A percentile compares a stretch with the other conserved stretches of the same genome.
phyloP scores from a whole-genome alignment of 2,113 vertebrate species.

The Oreotrochilus melanogaster region DNA sequence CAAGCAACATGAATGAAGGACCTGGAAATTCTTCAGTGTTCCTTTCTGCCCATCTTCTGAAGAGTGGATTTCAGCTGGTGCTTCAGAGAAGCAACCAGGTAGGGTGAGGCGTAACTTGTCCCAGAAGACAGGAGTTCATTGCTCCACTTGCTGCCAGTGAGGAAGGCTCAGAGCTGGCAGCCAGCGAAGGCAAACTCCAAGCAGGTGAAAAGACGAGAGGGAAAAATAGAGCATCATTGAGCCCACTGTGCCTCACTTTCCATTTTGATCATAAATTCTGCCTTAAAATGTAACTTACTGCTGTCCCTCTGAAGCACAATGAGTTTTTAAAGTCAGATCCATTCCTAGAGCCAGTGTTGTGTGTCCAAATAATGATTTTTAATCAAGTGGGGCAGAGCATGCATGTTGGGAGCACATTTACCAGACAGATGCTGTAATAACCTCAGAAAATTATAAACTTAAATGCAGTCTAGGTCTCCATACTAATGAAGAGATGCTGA shows the following conservation, averaged over 20 bases:
- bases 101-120: not conserved
- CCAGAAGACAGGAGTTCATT: not conserved
- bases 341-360: not conserved
- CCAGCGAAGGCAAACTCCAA: not conserved
- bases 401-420: not conserved
- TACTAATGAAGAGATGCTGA: not conserved
- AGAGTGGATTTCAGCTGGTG: not conserved
- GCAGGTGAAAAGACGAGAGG: not conserved
- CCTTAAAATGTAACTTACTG: not conserved
- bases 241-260: not conserved
- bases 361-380: not conserved
- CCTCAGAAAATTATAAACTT: not conserved
- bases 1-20: not conserved
- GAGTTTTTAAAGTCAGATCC: not conserved
- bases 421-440: not conserved
- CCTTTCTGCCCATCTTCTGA: not conserved
- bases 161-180: not conserved
- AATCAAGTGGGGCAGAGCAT: not conserved
- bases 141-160: not conserved
- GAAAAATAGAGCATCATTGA: not conserved
- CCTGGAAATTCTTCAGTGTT: not conserved
- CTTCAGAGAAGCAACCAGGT: not conserved
- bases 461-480: not conserved
- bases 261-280: not conserved
- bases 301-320: not conserved